Conservation (phyloP, 2,113 vertebrate genomes). For the Siniperca knerii region DNA sequence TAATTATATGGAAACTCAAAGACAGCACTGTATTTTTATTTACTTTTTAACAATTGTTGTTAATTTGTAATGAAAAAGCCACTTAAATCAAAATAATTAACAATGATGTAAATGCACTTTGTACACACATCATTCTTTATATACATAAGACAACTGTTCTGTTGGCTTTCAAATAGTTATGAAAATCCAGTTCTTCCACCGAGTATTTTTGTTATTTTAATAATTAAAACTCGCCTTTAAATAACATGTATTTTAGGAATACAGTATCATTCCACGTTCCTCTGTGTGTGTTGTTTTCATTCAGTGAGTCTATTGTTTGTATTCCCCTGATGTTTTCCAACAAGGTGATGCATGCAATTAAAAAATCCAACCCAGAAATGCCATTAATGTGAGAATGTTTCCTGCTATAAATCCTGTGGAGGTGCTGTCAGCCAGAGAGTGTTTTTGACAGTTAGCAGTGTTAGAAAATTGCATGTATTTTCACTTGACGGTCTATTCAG, state of each 20-base stretch:
- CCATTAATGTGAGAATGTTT: slow-evolving; percentile 33
- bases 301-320: slow-evolving; percentile 20
- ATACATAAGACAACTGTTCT: neutral
- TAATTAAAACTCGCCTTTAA: neutral
- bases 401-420: neutral
- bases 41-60: neutral
- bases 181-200: neutral
- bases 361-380: slow-evolving; percentile 38
- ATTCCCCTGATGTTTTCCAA: slow-evolving; percentile 34
- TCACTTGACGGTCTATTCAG: slow-evolving; percentile 31
- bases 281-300: slow-evolving; percentile 25
- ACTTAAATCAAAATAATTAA: neutral
- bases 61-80: neutral
- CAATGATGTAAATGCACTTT: neutral
- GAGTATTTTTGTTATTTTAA: neutral
- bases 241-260: slow-evolving; percentile 2
- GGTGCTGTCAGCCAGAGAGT: slow-evolving; percentile 19
- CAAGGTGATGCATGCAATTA: slow-evolving; percentile 45
- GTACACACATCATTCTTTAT: neutral
- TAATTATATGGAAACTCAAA: neutral
- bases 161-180: neutral
- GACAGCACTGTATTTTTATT: neutral
- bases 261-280: neutral
- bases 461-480: slow-evolving; percentile 50
- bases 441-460: slow-evolving; percentile 36